These are phyloP conservation scores for Lordiphosa mommai DNA, from an alignment of 1,140 invertebrate genomes.

Conservation along the genomic window DNA sequence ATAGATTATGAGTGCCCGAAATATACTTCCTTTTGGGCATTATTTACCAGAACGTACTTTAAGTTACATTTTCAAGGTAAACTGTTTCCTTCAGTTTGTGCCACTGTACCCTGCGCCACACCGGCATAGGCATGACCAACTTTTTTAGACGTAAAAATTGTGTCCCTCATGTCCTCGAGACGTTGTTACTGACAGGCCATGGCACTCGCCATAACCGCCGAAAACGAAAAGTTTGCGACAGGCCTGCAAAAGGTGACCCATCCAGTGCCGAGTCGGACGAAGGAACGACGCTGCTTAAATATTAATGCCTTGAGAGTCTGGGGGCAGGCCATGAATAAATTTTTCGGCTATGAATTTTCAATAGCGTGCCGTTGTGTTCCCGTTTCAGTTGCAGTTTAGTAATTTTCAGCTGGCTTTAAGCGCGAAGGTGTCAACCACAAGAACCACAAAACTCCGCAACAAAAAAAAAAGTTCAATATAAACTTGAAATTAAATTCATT, in stretches of 20 bases:
- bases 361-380: constrained; percentile 22
- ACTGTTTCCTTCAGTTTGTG: no score
- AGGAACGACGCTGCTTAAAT: constrained; percentile 65
- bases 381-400: constrained; percentile 7
- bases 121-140: constrained; percentile 43
- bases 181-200: constrained; percentile 62
- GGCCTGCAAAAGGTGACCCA: constrained; percentile 45
- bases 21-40: no score
- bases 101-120: constrained; percentile 29
- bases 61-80: no score
- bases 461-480: constrained; percentile 11
- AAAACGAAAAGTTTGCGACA: constrained; percentile 49
- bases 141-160: constrained; percentile 60
- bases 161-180: constrained; percentile 68
- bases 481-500: constrained; percentile 48
- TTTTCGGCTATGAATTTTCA: constrained; percentile 77
- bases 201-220: constrained; percentile 17
- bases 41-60: no score
- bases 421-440: constrained; percentile 53
- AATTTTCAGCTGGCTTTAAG: constrained; percentile 58
- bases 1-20: no score
- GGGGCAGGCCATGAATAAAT: constrained; percentile 71
- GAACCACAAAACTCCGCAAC: constrained; percentile 15
- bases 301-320: constrained; percentile 64
- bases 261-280: constrained; percentile 17